phyloP scores from a whole-genome alignment of 2,888 invertebrate genomes.

The Cryptus armator region DNA sequence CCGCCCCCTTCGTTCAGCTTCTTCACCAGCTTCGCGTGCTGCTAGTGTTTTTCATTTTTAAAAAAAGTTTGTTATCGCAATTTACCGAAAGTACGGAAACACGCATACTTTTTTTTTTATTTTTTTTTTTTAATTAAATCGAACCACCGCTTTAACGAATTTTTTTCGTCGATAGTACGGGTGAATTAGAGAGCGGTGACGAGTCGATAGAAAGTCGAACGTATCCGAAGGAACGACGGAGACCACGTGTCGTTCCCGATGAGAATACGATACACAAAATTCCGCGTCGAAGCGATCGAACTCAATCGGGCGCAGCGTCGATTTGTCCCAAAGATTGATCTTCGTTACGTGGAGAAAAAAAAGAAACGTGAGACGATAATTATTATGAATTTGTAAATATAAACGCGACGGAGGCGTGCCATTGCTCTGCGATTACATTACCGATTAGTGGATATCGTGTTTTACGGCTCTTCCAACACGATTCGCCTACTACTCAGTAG shows the following conservation, averaged over 20 bases:
- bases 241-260: background rate
- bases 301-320: background rate
- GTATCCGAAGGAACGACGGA: background rate
- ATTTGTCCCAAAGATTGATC: background rate
- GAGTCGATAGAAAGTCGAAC: constrained; percentile 4
- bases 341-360: background rate
- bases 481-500: background rate
- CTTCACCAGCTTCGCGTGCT: constrained; percentile 59
- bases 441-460: constrained; percentile 28
- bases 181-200: constrained; percentile 4
- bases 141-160: background rate
- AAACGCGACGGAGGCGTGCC: background rate
- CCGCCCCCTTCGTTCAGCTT: constrained; percentile 60
- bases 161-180: background rate
- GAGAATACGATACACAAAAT: too few species aligned
- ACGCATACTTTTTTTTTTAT: constrained; percentile 14
- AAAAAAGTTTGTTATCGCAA: constrained; percentile 1
- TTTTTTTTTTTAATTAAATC: background rate
- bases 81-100: constrained; percentile 31
- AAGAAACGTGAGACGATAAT: constrained; percentile 3
- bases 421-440: constrained; percentile 6
- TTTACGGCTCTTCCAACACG: constrained; percentile 17
- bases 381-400: constrained; percentile 43
- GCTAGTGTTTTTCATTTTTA: background rate
- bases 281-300: background rate